These are phyloP conservation scores for Aproaerema taeniolella DNA, from an alignment of 2,888 invertebrate species.

Conservation along the genomic window DNA sequence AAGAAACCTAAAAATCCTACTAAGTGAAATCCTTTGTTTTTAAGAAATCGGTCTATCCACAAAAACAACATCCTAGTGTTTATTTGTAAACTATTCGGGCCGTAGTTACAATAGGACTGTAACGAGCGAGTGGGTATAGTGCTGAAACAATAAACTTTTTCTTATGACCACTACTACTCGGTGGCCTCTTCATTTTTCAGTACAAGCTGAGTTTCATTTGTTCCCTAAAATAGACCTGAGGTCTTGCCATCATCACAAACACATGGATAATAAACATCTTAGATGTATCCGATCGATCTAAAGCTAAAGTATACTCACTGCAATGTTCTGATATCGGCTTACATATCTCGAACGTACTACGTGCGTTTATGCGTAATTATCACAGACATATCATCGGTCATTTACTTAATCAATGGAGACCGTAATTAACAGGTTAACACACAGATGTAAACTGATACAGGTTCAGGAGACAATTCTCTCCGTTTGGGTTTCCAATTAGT, in stretches of 20 bases:
- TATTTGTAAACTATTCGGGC: conserved; percentile 43
- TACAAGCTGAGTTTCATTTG: too few relatives aligned
- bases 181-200: not conserved
- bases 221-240: too few relatives aligned
- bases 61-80: too few relatives aligned
- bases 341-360: too few relatives aligned
- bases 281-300: too few relatives aligned
- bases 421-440: conserved; percentile 14
- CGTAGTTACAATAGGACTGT: conserved; percentile 23
- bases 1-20: too few relatives aligned
- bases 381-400: not conserved
- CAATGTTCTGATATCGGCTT: too few relatives aligned
- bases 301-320: too few relatives aligned
- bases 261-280: too few relatives aligned
- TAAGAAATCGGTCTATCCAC: too few relatives aligned
- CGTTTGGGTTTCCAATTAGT: conserved; percentile 43
- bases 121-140: conserved; percentile 14
- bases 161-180: conserved; percentile 8
- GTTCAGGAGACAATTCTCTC: conserved; percentile 7
- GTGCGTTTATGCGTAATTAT: not conserved
- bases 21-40: too few relatives aligned
- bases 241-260: too few relatives aligned
- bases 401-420: not conserved
- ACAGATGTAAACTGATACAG: not conserved
- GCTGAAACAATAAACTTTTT: conserved; percentile 25